These are phyloP conservation scores for Strix occidentalis DNA, from an alignment of 2,797 vertebrate genomes.

Conservation along the genomic window DNA sequence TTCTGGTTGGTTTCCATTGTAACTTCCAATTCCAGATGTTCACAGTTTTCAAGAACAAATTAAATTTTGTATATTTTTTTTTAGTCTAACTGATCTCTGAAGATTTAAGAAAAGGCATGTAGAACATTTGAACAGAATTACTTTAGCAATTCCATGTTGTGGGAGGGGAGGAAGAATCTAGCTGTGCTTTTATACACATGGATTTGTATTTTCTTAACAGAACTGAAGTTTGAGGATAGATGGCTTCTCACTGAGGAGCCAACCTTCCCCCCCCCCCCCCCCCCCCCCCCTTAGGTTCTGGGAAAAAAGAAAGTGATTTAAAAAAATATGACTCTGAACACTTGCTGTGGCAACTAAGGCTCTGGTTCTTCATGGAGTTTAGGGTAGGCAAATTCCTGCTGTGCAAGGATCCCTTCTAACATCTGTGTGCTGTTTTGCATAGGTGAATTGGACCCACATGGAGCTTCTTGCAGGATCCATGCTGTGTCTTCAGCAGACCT, in stretches of 20 bases:
- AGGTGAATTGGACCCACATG: not conserved
- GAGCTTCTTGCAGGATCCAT: not conserved
- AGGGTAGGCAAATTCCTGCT: conserved; percentile 22
- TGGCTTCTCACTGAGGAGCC: not conserved
- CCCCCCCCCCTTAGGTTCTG: not conserved
- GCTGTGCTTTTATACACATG: not conserved
- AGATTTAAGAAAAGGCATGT: not conserved
- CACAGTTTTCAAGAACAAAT: not conserved
- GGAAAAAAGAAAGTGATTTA: not conserved
- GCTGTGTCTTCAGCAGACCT: not conserved
- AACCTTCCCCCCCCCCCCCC: not conserved
- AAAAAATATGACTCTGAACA: not conserved
- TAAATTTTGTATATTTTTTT: too few species aligned
- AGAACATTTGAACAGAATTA: not conserved
- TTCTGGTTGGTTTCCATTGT: not conserved
- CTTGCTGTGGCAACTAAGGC: not conserved
- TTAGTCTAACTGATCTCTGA: not conserved
- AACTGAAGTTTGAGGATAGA: conserved; percentile 7
- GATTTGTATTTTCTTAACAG: not conserved
- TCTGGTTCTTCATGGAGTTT: not conserved
- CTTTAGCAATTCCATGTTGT: not conserved
- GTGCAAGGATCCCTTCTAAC: not conserved
- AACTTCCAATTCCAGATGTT: not conserved
- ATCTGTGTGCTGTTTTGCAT: not conserved
- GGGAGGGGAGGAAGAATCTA: not conserved